phyloP scores from a whole-genome alignment of 2,888 invertebrate species.

The Caenorhabditis sp. region DNA sequence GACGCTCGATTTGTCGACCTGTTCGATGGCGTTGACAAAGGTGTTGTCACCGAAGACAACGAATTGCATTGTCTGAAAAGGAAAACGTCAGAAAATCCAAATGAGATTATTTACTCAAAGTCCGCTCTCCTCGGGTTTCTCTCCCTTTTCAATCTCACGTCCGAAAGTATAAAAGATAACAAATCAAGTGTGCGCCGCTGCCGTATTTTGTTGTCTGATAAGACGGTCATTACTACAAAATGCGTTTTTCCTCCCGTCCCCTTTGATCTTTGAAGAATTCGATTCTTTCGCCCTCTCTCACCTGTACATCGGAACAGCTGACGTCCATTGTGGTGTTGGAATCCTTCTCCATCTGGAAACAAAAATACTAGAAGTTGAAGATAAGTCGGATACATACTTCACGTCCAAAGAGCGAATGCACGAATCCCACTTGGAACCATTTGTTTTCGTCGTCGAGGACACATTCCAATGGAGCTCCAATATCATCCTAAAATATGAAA shows the following conservation, averaged over 20 bases:
- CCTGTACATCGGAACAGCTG: constrained; percentile 60
- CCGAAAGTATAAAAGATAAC: constrained; percentile 52
- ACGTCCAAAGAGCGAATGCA: constrained; percentile 47
- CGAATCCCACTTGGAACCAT: constrained; percentile 62
- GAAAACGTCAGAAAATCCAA: constrained; percentile 12
- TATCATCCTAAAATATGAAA: constrained; percentile 52
- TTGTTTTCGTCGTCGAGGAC: constrained; percentile 30
- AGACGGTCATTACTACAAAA: constrained; percentile 48
- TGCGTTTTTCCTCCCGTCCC: constrained; percentile 24
- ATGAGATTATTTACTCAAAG: constrained; percentile 15
- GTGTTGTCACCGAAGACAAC: constrained; percentile 55
- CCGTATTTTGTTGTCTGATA: constrained; percentile 52
- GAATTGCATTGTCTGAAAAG: constrained; percentile 64
- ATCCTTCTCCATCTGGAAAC: constrained; percentile 33
- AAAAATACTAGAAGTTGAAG: background rate
- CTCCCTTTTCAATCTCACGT: constrained; percentile 18
- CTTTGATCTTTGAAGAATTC: background rate
- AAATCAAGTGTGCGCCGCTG: constrained; percentile 18
- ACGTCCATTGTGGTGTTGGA: constrained; percentile 25
- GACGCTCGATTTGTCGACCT: constrained; percentile 56
- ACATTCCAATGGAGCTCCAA: constrained; percentile 66
- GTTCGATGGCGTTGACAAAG: constrained; percentile 42
- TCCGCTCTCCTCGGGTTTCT: background rate
- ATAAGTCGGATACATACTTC: constrained; percentile 4
- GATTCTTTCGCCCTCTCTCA: background rate